Base-by-base conservation (phyloP, 1,140 invertebrate genomes). In the Aphelinus atriplicis region DNA sequence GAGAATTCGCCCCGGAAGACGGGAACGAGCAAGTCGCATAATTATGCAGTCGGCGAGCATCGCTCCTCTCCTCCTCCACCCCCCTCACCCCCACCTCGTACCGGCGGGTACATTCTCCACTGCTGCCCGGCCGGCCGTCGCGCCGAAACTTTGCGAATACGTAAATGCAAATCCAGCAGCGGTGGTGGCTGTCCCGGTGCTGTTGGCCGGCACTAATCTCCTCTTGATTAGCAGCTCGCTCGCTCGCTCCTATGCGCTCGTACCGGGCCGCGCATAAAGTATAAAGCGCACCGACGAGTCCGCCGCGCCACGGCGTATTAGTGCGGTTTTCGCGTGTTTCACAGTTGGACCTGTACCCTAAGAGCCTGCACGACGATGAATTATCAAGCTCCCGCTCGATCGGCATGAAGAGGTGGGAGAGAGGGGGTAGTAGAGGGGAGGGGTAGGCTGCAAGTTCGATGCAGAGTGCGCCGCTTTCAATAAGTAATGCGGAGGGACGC, bases 221-320 rank as follows among this genome's bases (percentile, higher is more conserved):
- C 68, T 50, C 68, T 61, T 70, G 61, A 70, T 70, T 70, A 70
- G 47, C 57, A 7, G 65, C 26, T 26, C 42, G 45, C 7, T 42
- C 45, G 45, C 60, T 42, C 9, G n/a, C 60, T 43, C 26, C 26
- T 26, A 26, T 26, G 26, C 26, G 26, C 26, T 26, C 26, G 26
- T 26, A 26, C 26, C 26, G 26, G 26, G 26, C 26, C 26, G 26
- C 26, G 26, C 26, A 26, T 26, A 26, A 26, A 26, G 26, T 26
- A 26, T 26, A 26, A 26, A 26, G 26, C 26, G 26, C 26, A 26
- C 26, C 26, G 26, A 26, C 26, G 26, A 26, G 26, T 26, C 26
- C 26, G 26, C 26, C 26, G 26, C 26, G 26, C 26, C 26, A 26
- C 26, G 26, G 26, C 26, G 26, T 26, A 26, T 26, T 26, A 26